phyloP scores from a whole-genome alignment of 2,888 invertebrate genomes.

The Caenorhabditis wallacei region DNA sequence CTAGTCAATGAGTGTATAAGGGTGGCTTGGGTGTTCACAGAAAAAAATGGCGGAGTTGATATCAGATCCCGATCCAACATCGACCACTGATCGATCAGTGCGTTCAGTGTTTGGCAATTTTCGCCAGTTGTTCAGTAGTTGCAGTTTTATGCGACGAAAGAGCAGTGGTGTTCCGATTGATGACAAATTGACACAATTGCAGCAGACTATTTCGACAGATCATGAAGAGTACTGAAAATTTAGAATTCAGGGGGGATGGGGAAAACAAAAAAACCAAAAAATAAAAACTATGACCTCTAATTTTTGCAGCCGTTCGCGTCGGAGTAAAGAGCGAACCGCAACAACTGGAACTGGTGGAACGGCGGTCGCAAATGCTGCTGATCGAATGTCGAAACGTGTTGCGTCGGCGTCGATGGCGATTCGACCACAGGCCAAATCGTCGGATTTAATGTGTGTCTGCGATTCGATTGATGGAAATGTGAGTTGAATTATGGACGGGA shows the following conservation, averaged over 20 bases:
- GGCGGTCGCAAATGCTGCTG: constrained; percentile 42
- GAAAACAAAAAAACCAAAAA: background rate
- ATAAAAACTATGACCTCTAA: background rate
- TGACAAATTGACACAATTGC: constrained; percentile 24
- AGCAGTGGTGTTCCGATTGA: constrained; percentile 60
- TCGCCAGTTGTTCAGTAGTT: constrained; percentile 73
- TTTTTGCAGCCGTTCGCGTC: constrained; percentile 69
- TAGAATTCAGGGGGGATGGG: background rate
- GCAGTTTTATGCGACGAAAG: constrained; percentile 74
- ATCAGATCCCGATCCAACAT: constrained; percentile 6
- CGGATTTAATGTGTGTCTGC: constrained; percentile 77
- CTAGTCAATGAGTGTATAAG: constrained; percentile 24
- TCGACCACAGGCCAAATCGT: constrained; percentile 52
- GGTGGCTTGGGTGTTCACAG: background rate
- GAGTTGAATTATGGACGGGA: constrained; percentile 11
- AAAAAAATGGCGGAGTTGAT: constrained; percentile 50
- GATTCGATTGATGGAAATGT: constrained; percentile 81
- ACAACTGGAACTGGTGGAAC: constrained; percentile 43
- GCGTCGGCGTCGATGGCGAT: constrained; percentile 62
- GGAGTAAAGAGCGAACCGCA: constrained; percentile 60
- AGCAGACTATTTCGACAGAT: constrained; percentile 9
- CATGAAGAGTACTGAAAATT: constrained; percentile 43
- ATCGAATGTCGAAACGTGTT: constrained; percentile 65
- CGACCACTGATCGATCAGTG: constrained; percentile 59
- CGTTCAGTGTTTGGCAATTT: constrained; percentile 73